These are phyloP conservation scores for Acanthacorydalis orientalis DNA, from an alignment of 2,888 invertebrate species.

Conservation along the genomic window DNA sequence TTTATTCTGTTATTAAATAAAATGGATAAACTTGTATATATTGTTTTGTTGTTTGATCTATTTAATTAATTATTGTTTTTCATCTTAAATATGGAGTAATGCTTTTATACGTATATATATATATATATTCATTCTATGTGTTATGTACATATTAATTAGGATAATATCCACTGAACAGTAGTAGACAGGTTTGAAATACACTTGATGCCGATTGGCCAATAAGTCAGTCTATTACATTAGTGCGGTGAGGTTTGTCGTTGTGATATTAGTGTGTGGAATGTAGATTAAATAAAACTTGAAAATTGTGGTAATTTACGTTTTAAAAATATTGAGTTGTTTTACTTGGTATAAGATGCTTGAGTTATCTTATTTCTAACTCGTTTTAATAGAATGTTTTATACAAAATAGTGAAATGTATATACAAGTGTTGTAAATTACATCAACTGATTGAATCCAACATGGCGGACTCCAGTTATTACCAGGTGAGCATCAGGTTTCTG, in stretches of 20 bases:
- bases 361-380: no score
- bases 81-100: no score
- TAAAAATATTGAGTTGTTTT: no score
- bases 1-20: neutral
- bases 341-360: no score
- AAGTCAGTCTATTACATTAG: neutral
- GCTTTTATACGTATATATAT: no score
- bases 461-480: constrained; percentile 47
- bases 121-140: neutral
- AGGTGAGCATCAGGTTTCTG: constrained; percentile 28
- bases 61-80: no score
- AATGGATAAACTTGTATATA: neutral
- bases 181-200: neutral
- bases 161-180: neutral
- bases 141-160: neutral
- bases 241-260: no score
- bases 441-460: constrained; percentile 28
- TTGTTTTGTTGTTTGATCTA: neutral
- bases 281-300: no score
- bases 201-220: constrained; percentile 1
- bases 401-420: constrained; percentile 1
- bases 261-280: no score
- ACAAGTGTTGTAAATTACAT: constrained; percentile 3
- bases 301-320: no score
- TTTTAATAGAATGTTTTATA: neutral